phyloP scores from a whole-genome alignment of 2,797 vertebrate species.

The Amniataba percoides region DNA sequence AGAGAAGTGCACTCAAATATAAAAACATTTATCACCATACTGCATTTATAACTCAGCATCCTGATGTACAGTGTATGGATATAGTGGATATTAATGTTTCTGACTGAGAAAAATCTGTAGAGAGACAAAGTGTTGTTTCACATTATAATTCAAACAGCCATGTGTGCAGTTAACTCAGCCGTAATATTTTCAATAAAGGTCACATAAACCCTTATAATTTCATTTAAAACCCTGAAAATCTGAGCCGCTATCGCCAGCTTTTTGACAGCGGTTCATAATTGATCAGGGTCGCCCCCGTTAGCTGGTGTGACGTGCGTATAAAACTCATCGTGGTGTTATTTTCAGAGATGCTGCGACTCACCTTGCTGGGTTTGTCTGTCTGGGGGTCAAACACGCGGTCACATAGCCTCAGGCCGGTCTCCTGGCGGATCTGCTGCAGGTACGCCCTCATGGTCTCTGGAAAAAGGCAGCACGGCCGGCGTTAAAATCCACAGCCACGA shows the following conservation, averaged over 20 bases:
- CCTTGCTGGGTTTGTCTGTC: constrained; percentile 99
- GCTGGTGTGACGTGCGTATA: no score
- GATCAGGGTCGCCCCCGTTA: not conserved
- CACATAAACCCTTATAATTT: not conserved
- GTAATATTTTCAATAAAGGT: not conserved
- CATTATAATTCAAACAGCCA: not conserved
- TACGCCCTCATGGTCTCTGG: constrained; percentile 96
- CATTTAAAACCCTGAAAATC: not conserved
- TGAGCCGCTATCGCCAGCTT: not conserved
- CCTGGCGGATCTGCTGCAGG: constrained; percentile 96
- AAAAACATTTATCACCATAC: no score
- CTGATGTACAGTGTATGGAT: not conserved
- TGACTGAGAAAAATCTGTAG: not conserved
- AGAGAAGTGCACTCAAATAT: not conserved
- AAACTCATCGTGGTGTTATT: not conserved
- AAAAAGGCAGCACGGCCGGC: not conserved
- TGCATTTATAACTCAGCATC: no score
- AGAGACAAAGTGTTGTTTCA: not conserved
- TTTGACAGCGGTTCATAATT: not conserved
- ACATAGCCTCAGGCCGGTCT: constrained; percentile 95
- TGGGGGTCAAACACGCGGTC: constrained; percentile 98
- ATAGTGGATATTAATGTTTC: not conserved
- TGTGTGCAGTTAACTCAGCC: not conserved
- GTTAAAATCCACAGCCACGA: not conserved
- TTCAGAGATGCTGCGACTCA: constrained; percentile 70